Percentiles rank a stretch among this genome's conserved stretches.
These are phyloP conservation scores for Mycogona germanica DNA, from an alignment of 2,888 invertebrate species.

Conservation along the genomic window DNA sequence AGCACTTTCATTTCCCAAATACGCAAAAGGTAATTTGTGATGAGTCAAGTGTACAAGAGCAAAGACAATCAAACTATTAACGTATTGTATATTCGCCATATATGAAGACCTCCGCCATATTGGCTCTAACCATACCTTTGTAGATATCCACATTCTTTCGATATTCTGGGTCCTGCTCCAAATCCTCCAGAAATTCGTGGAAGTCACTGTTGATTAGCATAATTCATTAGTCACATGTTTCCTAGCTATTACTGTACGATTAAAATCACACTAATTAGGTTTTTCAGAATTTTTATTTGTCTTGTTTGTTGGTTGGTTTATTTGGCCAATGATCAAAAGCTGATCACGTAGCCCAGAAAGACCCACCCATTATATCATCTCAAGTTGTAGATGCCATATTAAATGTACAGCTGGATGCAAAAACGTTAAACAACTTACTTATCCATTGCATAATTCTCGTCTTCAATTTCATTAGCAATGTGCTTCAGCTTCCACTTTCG, in stretches of 20 bases:
- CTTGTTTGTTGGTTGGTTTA: too few species aligned
- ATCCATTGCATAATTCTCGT: slow-evolving; percentile 33
- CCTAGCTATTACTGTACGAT: too few species aligned
- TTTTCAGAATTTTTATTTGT: too few species aligned
- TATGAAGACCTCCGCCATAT: too few species aligned
- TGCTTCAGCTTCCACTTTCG: slow-evolving; percentile 85
- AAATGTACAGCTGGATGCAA: slow-evolving; percentile 15
- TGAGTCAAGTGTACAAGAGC: too few species aligned
- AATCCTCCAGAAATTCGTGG: slow-evolving; percentile 88
- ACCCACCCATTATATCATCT: too few species aligned
- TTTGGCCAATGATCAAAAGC: too few species aligned
- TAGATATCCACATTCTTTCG: slow-evolving; percentile 92
- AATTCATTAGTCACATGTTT: slow-evolving; percentile 13
- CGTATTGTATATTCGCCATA: too few species aligned
- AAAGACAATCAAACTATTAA: neutral
- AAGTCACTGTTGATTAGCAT: slow-evolving; percentile 54
- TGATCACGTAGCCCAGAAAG: too few species aligned
- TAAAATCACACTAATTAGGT: too few species aligned
- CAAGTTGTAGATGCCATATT: too few species aligned
- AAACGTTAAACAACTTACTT: slow-evolving; percentile 27
- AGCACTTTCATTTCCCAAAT: too few species aligned
- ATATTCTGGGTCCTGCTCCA: slow-evolving; percentile 86
- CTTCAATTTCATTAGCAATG: slow-evolving; percentile 43
- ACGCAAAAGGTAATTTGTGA: slow-evolving; percentile 14
- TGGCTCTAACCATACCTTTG: slow-evolving; percentile 35